Base-by-base conservation (phyloP, 2,888 invertebrate species). In the Lasioglossum pauxillum region DNA sequence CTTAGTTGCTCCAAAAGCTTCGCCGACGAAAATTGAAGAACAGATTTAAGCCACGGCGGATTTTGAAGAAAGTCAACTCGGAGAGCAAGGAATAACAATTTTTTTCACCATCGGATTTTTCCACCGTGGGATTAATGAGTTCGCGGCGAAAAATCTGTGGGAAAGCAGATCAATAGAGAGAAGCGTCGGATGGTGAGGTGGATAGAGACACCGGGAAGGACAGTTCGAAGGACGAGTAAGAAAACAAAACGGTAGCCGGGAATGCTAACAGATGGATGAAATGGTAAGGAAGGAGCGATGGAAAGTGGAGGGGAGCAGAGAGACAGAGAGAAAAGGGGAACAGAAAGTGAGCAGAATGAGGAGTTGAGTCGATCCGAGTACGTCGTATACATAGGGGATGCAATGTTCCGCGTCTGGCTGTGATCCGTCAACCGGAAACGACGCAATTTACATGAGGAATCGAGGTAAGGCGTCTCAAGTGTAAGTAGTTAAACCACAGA, bases 371-470 rank as follows among this genome's bases (percentile, higher is more conserved):
- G 91, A 90, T 91, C 89, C 85, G 75, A 77, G 84, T 75, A 85
- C 82, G 83, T 82, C 82, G 90, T 90, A 83, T 89, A 89, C 86
- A 78, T 72, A 87, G 89, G 87, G 89, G 88, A 91, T 88, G 90
- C 89, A 93, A 89, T 92, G 90, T 91, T 92, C 90, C 92, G 89
- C 89, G 91, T 92, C 92, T 91, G 92, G 89, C 92, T 93, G 92
- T 93, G 93, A 93, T 93, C 93, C 92, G 93, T 92, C 93, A 93
- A 91, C 90, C 93, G 93, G 93, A 93, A 93, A 93, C 93, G 92
- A 92, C 93, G 93, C 93, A 93, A 93, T 93, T 93, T 93, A 93
- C 93, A 93, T 93, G 93, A 93, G 93, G 91, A 93, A 93, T 93
- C 92, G 91, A 86, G 90, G 90, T 88, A 89, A 90, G 89, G 89